Conservation (phyloP, 1,140 invertebrate genomes). For the Liolophura sinensis region DNA sequence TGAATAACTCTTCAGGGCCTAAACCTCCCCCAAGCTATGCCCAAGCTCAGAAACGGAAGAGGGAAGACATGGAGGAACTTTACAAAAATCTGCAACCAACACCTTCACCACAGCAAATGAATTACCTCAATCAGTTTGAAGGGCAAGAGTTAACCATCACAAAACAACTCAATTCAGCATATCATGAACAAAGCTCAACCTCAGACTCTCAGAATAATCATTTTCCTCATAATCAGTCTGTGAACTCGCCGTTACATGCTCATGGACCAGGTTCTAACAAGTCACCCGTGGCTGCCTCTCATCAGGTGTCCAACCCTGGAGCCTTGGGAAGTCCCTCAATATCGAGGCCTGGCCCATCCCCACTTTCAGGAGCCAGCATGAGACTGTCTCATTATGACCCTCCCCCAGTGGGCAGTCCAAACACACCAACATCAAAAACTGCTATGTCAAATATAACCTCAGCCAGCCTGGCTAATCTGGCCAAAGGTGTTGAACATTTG, state of each 20-base stretch:
- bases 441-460: conserved; percentile 58
- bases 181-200: conserved; percentile 42
- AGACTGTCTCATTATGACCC: conserved; percentile 52
- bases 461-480: conserved; percentile 54
- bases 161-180: conserved; percentile 82
- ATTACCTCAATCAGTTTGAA: conserved; percentile 93
- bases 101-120: conserved; percentile 93
- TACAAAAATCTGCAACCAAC: conserved; percentile 86
- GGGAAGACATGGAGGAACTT: conserved; percentile 50
- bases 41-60: conserved; percentile 53
- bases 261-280: conserved; percentile 37
- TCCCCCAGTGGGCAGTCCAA: conserved; percentile 25
- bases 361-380: conserved; percentile 44
- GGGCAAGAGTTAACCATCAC: conserved; percentile 96
- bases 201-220: conserved; percentile 5
- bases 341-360: conserved; percentile 28
- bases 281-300: conserved; percentile 49
- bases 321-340: conserved; percentile 24
- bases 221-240: conserved; percentile 3
- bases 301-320: conserved; percentile 45
- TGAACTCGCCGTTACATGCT: conserved; percentile 10
- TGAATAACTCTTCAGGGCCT: conserved; percentile 23
- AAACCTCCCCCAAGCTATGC: conserved; percentile 57
- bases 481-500: conserved; percentile 57
- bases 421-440: conserved; percentile 30